These are phyloP conservation scores for Crenichthys baileyi DNA, from an alignment of 2,797 vertebrate species.

Conservation along the genomic window DNA sequence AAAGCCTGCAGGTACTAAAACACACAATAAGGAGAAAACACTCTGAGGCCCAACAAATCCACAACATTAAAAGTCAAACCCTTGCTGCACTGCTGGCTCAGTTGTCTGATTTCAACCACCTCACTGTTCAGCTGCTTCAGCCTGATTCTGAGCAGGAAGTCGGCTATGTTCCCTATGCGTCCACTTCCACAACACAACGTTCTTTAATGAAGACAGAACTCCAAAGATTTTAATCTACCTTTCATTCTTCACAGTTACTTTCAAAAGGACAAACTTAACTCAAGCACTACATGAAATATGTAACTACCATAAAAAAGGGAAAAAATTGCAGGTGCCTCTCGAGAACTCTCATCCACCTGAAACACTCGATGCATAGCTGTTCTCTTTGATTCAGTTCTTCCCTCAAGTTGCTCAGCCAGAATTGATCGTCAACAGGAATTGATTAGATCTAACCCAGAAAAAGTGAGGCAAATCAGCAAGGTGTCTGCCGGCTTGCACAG, in stretches of 20 bases:
- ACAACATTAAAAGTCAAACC: conserved; percentile 22
- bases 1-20: conserved; percentile 1
- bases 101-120: conserved; percentile 17
- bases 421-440: conserved; percentile 66
- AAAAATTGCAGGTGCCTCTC: not conserved
- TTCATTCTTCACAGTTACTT: not conserved
- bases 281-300: conserved; percentile 4
- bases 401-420: conserved; percentile 47
- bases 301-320: not conserved
- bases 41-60: not conserved
- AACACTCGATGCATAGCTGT: conserved; percentile 26
- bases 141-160: conserved; percentile 13
- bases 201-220: conserved; percentile 1
- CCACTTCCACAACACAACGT: not conserved
- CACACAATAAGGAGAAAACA: not conserved
- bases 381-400: conserved; percentile 55
- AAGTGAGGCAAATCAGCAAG: conserved; percentile 48
- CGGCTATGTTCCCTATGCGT: not conserved
- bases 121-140: conserved; percentile 1
- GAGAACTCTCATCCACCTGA: conserved; percentile 12
- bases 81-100: conserved; percentile 3
- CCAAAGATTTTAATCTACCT: not conserved
- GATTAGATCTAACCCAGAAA: conserved; percentile 62
- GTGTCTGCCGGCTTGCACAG: conserved; percentile 33
- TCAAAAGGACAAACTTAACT: not conserved